Conservation (phyloP, 2,888 invertebrate species). For the Dendrolimus houi region DNA sequence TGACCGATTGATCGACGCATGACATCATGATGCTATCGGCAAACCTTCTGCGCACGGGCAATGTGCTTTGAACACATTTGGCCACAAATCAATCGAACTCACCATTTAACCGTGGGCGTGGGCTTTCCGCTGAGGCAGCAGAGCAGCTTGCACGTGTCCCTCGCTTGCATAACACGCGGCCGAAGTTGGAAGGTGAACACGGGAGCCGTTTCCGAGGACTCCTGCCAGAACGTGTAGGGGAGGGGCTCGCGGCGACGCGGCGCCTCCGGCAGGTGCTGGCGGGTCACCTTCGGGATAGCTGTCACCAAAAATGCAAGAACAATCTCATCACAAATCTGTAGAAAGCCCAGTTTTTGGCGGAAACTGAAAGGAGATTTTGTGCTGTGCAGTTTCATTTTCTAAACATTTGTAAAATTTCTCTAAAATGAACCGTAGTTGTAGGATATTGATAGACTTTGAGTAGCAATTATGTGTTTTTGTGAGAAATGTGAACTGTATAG, state of each 20-base stretch:
- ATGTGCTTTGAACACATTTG: no score
- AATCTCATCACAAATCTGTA: neutral
- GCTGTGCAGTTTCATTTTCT: no score
- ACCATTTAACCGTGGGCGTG: slow-evolving; percentile 93
- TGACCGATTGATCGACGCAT: no score
- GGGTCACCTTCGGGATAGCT: slow-evolving; percentile 87
- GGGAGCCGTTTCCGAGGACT: slow-evolving; percentile 94
- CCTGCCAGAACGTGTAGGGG: slow-evolving; percentile 93
- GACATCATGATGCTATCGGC: no score
- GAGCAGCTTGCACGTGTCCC: slow-evolving; percentile 97
- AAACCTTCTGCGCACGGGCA: no score
- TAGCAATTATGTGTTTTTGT: no score
- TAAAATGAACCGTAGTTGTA: no score
- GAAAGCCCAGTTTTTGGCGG: no score
- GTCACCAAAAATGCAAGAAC: slow-evolving; percentile 14
- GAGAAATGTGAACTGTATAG: no score
- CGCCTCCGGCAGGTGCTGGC: slow-evolving; percentile 83
- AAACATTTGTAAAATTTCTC: no score
- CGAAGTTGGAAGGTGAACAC: slow-evolving; percentile 98
- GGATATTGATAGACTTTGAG: no score
- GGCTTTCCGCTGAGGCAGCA: slow-evolving; percentile 98
- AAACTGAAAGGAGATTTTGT: no score
- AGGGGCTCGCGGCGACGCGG: slow-evolving; percentile 88
- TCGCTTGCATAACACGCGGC: slow-evolving; percentile 97
- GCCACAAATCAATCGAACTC: slow-evolving; percentile 12